Evolutionary conservation across 2,797 vertebrate genomes (phyloP).

Genomic region (Enteromius paludinosus): DNA sequence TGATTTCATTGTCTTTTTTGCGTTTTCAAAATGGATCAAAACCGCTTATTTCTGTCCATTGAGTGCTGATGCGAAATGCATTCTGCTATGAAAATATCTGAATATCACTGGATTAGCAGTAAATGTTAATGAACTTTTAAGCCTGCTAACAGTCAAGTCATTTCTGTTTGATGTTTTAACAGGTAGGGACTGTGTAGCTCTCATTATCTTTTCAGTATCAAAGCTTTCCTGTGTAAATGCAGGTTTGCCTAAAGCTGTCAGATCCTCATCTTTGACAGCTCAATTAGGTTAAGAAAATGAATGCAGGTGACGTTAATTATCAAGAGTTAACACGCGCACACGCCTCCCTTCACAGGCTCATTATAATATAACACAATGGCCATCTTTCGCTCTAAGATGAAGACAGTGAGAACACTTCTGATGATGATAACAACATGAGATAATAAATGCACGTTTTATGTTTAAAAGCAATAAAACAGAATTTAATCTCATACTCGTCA

Average conservation of each 20-base stretch:
- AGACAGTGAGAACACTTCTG: slow-evolving; percentile 13
- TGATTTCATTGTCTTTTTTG: not conserved
- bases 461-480: slow-evolving; percentile 16
- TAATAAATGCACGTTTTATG: not conserved
- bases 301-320: slow-evolving; percentile 57
- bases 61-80: not conserved
- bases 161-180: slow-evolving; percentile 49
- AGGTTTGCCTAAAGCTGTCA: slow-evolving; percentile 44
- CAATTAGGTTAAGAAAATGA: slow-evolving; percentile 56
- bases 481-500: not conserved
- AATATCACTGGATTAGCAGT: not conserved
- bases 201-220: slow-evolving; percentile 53
- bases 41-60: not conserved
- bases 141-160: slow-evolving; percentile 30
- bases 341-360: slow-evolving; percentile 41
- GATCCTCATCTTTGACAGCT: slow-evolving; percentile 54
- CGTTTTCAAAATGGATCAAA: slow-evolving; percentile 21
- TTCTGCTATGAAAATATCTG: not conserved
- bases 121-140: slow-evolving; percentile 12
- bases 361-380: slow-evolving; percentile 35
- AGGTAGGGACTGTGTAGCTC: slow-evolving; percentile 42
- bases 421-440: slow-evolving; percentile 3
- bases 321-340: slow-evolving; percentile 49
- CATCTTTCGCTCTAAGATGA: slow-evolving; percentile 28
- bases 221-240: slow-evolving; percentile 54